These are phyloP conservation scores for Athrips mouffetella DNA, from an alignment of 2,888 invertebrate species.

Conservation along the genomic window DNA sequence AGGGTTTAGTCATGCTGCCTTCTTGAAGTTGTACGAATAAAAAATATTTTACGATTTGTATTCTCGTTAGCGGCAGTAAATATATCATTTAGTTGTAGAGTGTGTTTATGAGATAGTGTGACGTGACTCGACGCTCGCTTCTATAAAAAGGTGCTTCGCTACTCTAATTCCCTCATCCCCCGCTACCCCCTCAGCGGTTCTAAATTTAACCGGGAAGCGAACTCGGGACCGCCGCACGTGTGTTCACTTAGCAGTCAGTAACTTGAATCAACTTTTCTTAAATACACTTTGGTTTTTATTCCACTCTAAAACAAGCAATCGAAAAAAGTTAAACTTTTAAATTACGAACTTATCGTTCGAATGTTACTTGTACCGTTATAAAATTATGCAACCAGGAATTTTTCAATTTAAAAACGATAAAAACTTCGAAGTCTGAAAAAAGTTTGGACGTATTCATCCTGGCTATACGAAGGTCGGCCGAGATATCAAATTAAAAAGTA, in stretches of 20 bases:
- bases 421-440: conserved; percentile 45
- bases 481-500: conserved; percentile 76
- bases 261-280: conserved; percentile 58
- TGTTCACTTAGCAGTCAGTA: conserved; percentile 64
- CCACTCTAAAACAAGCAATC: conserved; percentile 24
- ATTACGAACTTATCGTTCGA: conserved; percentile 5
- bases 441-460: conserved; percentile 64
- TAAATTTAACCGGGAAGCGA: conserved; percentile 71
- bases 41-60: conserved; percentile 5
- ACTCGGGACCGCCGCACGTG: conserved; percentile 65
- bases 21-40: neutral
- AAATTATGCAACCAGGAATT: conserved; percentile 29
- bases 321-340: conserved; percentile 25
- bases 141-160: conserved; percentile 75
- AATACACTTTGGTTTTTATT: conserved; percentile 32
- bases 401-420: conserved; percentile 46
- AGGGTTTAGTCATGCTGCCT: neutral
- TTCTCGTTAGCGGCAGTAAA: conserved; percentile 32
- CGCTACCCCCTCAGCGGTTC: conserved; percentile 45
- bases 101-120: conserved; percentile 52
- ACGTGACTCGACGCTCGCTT: conserved; percentile 51
- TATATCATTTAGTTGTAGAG: conserved; percentile 49
- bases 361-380: conserved; percentile 25
- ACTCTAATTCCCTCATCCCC: conserved; percentile 44
- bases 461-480: conserved; percentile 67